A percentile compares a stretch with the other conserved stretches of the same genome.
Evolutionary conservation across 1,140 invertebrate genomes (phyloP).

Genomic region (Trichonephila clavipes): DNA sequence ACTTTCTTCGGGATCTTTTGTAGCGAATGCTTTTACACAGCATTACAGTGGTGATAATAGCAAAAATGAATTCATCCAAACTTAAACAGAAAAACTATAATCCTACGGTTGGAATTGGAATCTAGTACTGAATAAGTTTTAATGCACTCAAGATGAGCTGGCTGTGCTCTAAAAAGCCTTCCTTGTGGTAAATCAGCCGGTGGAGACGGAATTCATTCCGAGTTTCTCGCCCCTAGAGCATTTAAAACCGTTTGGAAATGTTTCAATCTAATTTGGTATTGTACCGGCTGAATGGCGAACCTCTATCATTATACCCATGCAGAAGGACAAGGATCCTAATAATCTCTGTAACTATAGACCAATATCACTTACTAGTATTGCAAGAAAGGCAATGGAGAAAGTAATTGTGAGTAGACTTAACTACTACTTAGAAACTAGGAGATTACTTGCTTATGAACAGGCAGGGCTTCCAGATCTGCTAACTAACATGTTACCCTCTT

Average conservation of each 20-base stretch:
- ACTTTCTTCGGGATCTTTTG: neutral
- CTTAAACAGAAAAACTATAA: constrained; percentile 1
- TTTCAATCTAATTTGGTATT: constrained; percentile 50
- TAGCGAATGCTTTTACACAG: constrained; percentile 40
- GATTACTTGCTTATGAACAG: constrained; percentile 32
- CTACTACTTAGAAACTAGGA: neutral
- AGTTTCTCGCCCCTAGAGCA: neutral
- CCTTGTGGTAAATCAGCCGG: constrained; percentile 44
- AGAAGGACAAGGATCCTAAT: constrained; percentile 2
- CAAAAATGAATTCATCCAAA: constrained; percentile 31
- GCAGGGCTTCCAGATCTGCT: neutral
- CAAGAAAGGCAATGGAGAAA: constrained; percentile 51
- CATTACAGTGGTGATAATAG: neutral
- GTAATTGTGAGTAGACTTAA: neutral
- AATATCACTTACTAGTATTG: neutral
- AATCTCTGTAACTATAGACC: neutral
- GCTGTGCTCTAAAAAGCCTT: too few relatives aligned
- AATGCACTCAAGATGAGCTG: too few relatives aligned
- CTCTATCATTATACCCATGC: constrained; percentile 21
- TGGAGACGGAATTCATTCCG: constrained; percentile 29
- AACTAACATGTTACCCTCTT: too few relatives aligned
- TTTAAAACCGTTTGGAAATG: neutral
- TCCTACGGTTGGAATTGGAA: neutral
- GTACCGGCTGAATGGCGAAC: neutral
- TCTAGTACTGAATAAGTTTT: too few relatives aligned